Evolutionary conservation across 2,113 vertebrate species (phyloP), one percentile per base, ranked within the genome.

Genomic region (Mustelus asterias): DNA sequence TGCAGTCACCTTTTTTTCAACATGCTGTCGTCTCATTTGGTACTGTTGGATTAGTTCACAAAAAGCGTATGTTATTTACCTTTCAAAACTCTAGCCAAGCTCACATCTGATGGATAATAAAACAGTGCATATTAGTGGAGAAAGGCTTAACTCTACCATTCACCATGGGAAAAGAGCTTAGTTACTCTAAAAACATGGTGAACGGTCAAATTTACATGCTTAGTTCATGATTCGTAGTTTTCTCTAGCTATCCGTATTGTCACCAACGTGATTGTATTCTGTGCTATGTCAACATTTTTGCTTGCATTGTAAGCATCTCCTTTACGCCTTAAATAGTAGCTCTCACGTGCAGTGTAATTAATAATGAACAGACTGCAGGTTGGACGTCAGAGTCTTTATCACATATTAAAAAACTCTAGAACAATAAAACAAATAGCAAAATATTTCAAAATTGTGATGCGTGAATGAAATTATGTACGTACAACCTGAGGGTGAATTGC

Each of bases 41-140:
- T 33, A 65, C 60, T 37, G 18, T 33, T 93, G n/a, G 63, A 93
- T 65, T 93, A 93, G 89, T 33, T 93, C 29, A 65, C n/a, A 6
- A 60, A 37, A n/a, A 18, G 3, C 18, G 29, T 33, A 37, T 93
- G n/a, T 37, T 18, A 65, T 65, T 65, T 93, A 65, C 37, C 63
- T 93, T 93, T 93, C 67, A 60, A 90, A 93, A 65, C n/a, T 37
- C n/a, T 63, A 37, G 89, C 89, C 60, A 67, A 93, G 60, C n/a
- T 93, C 63, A 33, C 33, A 65, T 20, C 16, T 93, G 18, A 37
- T 16, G 6, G 14, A 37, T 41, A 83, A 22, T 80, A 41, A 80
- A 80, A 37, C 58, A 60, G 48, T 16, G 33, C 14, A 63, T 65
- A n/a, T 92, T 33, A 65, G 58, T 58, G 20, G 33, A 80, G 89